Evolutionary conservation across 1,140 invertebrate genomes (phyloP).

Genomic region (Parasteatoda tepidariorum): DNA sequence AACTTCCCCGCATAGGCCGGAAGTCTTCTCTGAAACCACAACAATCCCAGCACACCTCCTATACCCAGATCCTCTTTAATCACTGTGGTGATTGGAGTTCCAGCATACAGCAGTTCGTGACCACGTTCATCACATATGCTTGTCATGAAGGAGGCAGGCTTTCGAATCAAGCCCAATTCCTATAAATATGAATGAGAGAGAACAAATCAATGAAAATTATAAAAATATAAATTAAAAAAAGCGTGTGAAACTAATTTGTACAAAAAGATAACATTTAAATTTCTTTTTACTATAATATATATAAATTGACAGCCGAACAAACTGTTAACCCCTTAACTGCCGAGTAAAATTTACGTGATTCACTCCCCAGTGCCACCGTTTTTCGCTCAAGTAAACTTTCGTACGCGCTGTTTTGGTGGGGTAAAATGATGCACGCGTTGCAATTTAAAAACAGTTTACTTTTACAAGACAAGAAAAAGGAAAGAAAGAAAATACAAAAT

Average conservation of each 20-base stretch:
- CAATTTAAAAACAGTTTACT: too few relatives aligned
- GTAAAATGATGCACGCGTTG: too few relatives aligned
- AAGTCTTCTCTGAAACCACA: constrained; percentile 98
- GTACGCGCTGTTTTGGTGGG: too few relatives aligned
- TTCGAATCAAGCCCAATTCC: constrained; percentile 97
- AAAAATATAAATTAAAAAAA: not conserved
- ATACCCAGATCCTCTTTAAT: constrained; percentile 85
- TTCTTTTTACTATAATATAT: too few relatives aligned
- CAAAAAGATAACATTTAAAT: not conserved
- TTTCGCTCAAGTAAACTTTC: too few relatives aligned
- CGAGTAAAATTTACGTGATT: too few relatives aligned
- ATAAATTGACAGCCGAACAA: too few relatives aligned
- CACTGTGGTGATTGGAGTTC: constrained; percentile 96
- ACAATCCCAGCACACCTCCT: constrained; percentile 94
- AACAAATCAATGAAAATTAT: not conserved
- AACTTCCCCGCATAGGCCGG: constrained; percentile 96
- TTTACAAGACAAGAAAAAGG: too few relatives aligned
- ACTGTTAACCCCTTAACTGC: too few relatives aligned
- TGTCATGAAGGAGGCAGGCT: constrained; percentile 99
- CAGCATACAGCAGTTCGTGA: constrained; percentile 97
- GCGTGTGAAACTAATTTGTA: not conserved
- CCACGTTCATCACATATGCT: constrained; percentile 99
- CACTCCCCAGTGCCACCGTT: too few relatives aligned
- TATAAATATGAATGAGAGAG: constrained; percentile 66
- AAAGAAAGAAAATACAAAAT: too few relatives aligned